A percentile compares a stretch with the other conserved stretches of the same genome.
phyloP scores from a whole-genome alignment of 2,797 vertebrate genomes.

The Petrocephalus schoutedeni region DNA sequence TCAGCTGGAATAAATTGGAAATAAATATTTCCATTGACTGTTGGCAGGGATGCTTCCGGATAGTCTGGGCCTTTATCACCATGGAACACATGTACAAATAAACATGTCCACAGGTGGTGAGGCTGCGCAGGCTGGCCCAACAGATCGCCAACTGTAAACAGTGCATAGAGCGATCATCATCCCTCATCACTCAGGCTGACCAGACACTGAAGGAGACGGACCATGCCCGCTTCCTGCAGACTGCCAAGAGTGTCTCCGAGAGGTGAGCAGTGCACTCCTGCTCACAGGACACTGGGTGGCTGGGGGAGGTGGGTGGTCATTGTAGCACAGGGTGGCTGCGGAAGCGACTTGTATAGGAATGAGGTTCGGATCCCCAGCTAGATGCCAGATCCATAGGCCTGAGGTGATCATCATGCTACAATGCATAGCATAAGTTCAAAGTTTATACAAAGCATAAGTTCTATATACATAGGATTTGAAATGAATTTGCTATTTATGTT shows the following conservation, averaged over 20 bases:
- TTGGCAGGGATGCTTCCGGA: constrained; percentile 1
- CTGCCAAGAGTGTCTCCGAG: constrained; percentile 93
- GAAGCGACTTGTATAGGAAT: background rate
- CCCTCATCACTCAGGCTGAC: constrained; percentile 91
- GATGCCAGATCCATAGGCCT: background rate
- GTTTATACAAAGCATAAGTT: background rate
- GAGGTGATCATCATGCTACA: background rate
- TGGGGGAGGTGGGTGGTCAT: background rate
- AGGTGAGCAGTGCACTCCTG: constrained; percentile 63
- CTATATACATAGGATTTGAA: background rate
- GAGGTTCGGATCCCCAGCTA: background rate
- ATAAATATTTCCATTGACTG: background rate
- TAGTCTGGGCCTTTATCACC: background rate
- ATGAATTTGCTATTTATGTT: background rate
- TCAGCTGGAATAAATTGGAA: constrained; percentile 8
- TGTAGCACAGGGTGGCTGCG: background rate
- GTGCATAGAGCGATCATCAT: constrained; percentile 90
- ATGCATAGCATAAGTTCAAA: too few species aligned
- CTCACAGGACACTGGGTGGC: background rate
- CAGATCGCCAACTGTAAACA: constrained; percentile 96
- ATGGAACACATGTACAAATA: background rate
- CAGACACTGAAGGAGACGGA: constrained; percentile 91
- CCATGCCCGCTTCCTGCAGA: constrained; percentile 89
- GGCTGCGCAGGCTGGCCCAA: constrained; percentile 89
- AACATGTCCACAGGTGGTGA: constrained; percentile 65